These are phyloP conservation scores for Aphelenchoides fujianensis DNA, from an alignment of 1,140 invertebrate genomes.

Conservation along the genomic window DNA sequence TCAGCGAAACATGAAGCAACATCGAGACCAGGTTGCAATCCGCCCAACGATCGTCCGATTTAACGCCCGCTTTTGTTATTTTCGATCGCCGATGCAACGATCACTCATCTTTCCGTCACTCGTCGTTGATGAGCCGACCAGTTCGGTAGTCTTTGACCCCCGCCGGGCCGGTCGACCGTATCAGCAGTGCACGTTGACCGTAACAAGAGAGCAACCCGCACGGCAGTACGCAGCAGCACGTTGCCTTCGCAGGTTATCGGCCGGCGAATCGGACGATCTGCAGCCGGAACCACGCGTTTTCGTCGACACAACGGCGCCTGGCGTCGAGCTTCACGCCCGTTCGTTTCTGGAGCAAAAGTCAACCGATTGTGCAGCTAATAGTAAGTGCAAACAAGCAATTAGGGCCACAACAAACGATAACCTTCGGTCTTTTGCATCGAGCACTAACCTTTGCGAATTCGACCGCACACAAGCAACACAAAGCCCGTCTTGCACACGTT, in stretches of 20 bases:
- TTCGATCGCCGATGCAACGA: background rate
- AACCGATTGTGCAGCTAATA: too few relatives aligned
- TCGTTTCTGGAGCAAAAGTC: too few relatives aligned
- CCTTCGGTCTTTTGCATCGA: too few relatives aligned
- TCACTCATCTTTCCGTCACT: background rate
- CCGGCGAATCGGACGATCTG: background rate
- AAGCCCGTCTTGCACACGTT: too few relatives aligned
- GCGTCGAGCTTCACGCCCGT: background rate
- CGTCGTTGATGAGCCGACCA: too few relatives aligned
- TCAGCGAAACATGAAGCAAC: background rate
- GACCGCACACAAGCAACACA: too few relatives aligned
- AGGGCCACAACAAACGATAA: too few relatives aligned
- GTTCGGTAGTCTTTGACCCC: background rate
- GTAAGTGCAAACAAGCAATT: too few relatives aligned
- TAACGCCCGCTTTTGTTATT: background rate
- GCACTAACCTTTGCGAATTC: too few relatives aligned
- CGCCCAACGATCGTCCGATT: background rate
- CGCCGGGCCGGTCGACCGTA: background rate
- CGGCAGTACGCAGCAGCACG: too few relatives aligned
- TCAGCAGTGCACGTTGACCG: conserved; percentile 1
- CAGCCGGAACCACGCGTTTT: background rate
- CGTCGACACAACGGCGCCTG: background rate
- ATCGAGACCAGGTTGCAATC: background rate
- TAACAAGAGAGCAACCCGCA: background rate
- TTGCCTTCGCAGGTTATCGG: too few relatives aligned